phyloP scores from a whole-genome alignment of 1,140 invertebrate genomes.

The Limonius californicus region DNA sequence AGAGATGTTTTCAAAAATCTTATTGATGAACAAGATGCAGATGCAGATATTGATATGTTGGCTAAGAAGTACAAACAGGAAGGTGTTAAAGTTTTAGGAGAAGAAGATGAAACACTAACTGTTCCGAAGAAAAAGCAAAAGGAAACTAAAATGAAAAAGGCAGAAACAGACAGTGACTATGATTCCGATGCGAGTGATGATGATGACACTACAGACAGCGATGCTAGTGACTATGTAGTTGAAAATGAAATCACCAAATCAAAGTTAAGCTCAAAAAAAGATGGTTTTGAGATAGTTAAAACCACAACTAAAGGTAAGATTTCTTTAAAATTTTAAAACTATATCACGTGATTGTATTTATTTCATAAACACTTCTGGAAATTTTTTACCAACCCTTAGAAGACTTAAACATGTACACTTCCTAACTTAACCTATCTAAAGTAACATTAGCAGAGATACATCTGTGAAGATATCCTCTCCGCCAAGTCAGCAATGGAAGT shows the following conservation, averaged over 20 bases:
- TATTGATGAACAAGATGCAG: slow-evolving; percentile 81
- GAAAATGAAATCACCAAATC: slow-evolving; percentile 47
- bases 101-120: slow-evolving; percentile 18
- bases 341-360: too few relatives aligned
- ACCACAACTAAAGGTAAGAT: slow-evolving; percentile 42
- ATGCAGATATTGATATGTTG: slow-evolving; percentile 80
- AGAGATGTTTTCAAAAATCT: slow-evolving; percentile 84
- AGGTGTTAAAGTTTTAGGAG: slow-evolving; percentile 50
- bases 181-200: slow-evolving; percentile 29
- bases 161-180: slow-evolving; percentile 34
- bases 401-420: too few relatives aligned
- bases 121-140: slow-evolving; percentile 39
- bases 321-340: too few relatives aligned
- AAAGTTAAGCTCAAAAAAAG: slow-evolving; percentile 45
- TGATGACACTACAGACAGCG: slow-evolving; percentile 37
- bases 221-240: slow-evolving; percentile 61
- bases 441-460: too few relatives aligned
- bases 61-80: slow-evolving; percentile 68
- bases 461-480: too few relatives aligned
- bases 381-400: too few relatives aligned
- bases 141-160: slow-evolving; percentile 39
- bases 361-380: too few relatives aligned
- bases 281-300: slow-evolving; percentile 66
- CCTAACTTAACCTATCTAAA: too few relatives aligned
- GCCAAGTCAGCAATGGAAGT: too few relatives aligned